Evolutionary conservation across 1,140 invertebrate genomes (phyloP), one percentile per base, ranked within the genome.

Genomic region (Drosophila tani): DNA sequence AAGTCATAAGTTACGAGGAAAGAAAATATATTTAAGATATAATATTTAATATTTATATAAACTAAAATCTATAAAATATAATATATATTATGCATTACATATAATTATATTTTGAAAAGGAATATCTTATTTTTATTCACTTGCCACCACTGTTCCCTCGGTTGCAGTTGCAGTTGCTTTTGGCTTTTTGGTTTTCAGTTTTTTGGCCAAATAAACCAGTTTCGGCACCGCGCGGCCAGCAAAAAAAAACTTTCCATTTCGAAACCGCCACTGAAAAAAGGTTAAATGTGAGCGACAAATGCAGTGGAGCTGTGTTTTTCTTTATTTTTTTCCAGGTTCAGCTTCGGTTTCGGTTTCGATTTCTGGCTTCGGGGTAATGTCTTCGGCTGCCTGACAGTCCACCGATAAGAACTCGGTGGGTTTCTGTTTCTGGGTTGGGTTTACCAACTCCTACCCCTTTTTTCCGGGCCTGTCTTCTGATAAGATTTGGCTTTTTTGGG

Each of bases 221-320:
- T 86, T 83, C 50, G 53, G 79, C 75, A 60, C 70, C 79, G 78
- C 74, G 59, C 74, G 59, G 63, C 53, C 62, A 67, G 50, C 50
- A 8, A 24, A 62, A 63, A 82, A 70, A 85, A 82, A 86, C 83
- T 86, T 86, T 86, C 83, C 87, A 86, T 86, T 86, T 86, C 84
- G 84, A 86, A 82, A 80, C 84, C 84, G 79, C 38, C 55, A 77
- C 59, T 60, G 38, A 76, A 80, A 65, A 86, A 86, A 86, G 83
- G 83, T 86, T 86, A 86, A 86, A 88, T 80, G 83, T 86, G 83
- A 87, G 55, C 67, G 75, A 75, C 51, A 75, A 57, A 56, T 67
- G 59, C 45, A 45, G n/a, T 19, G 43, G 29, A 56, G 60, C 50
- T 53, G 51, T 53, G 51, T 57, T 55, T 55, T 70, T 55, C 29